Evolutionary conservation across 2,888 invertebrate species (phyloP).

Genomic region (Eristalis tenax): DNA sequence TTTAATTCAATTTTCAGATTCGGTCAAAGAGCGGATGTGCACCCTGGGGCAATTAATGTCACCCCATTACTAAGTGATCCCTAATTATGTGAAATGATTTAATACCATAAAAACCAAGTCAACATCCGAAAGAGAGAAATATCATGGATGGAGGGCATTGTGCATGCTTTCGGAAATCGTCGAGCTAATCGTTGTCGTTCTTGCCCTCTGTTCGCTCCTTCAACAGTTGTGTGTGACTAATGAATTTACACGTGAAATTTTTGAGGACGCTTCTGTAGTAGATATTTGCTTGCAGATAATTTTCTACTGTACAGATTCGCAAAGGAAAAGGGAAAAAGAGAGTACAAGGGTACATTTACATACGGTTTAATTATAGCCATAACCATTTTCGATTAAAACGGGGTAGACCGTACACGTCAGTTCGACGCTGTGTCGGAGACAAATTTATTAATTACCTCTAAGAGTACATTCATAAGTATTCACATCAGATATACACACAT

Average conservation of each 20-base stretch:
- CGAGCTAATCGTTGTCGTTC: constrained; percentile 43
- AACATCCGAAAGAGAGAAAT: constrained; percentile 67
- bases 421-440: constrained; percentile 7
- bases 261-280: constrained; percentile 45
- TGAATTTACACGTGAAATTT: constrained; percentile 67
- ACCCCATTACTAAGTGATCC: constrained; percentile 82
- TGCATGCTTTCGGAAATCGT: not conserved
- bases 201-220: constrained; percentile 28
- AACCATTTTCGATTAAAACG: constrained; percentile 54
- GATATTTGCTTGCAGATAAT: constrained; percentile 38
- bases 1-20: constrained; percentile 59
- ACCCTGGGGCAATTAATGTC: constrained; percentile 81
- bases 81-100: constrained; percentile 82
- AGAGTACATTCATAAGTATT: not conserved
- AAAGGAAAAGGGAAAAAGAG: not conserved
- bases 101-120: constrained; percentile 73
- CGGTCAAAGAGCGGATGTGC: constrained; percentile 32
- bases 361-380: constrained; percentile 64
- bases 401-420: not conserved
- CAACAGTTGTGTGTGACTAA: constrained; percentile 72
- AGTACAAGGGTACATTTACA: constrained; percentile 28
- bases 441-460: constrained; percentile 60
- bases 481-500: not conserved
- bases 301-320: constrained; percentile 29
- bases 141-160: constrained; percentile 27